Evolutionary conservation across 2,888 invertebrate species (phyloP).

Genomic region (Desoria tigrina): DNA sequence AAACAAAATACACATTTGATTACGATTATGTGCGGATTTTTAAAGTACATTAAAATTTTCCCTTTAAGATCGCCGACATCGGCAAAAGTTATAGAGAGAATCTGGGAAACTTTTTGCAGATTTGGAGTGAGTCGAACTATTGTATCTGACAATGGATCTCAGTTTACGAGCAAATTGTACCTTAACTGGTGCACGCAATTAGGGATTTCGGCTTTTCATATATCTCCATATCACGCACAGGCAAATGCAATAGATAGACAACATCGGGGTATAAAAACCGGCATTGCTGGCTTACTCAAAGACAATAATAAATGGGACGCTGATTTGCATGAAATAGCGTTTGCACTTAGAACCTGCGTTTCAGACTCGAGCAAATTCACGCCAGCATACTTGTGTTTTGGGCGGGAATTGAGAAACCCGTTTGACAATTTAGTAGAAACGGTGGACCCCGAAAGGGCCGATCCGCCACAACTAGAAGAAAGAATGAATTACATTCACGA

Average conservation of each 20-base stretch:
- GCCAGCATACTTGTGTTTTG: constrained; percentile 35
- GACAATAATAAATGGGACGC: constrained; percentile 36
- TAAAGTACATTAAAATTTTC: constrained; percentile 34
- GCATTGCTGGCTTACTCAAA: constrained; percentile 19
- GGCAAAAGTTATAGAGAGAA: constrained; percentile 18
- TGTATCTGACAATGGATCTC: constrained; percentile 29
- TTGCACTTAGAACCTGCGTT: constrained; percentile 29
- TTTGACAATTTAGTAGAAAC: constrained; percentile 22
- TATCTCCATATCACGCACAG: constrained; percentile 32
- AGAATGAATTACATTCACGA: neutral
- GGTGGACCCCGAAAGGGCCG: too few species aligned
- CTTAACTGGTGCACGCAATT: constrained; percentile 17
- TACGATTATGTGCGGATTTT: constrained; percentile 23
- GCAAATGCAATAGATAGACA: constrained; percentile 36
- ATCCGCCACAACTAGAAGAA: neutral
- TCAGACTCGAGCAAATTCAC: constrained; percentile 29
- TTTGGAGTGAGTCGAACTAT: constrained; percentile 25
- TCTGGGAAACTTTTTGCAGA: constrained; percentile 25
- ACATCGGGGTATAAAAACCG: constrained; percentile 26
- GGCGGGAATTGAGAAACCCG: constrained; percentile 33
- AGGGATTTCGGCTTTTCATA: constrained; percentile 26
- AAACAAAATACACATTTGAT: constrained; percentile 25
- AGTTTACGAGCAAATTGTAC: constrained; percentile 25
- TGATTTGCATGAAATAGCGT: constrained; percentile 25
- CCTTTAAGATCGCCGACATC: constrained; percentile 15